Conservation (phyloP, 2,888 invertebrate genomes). For the Panzeria rudis region DNA sequence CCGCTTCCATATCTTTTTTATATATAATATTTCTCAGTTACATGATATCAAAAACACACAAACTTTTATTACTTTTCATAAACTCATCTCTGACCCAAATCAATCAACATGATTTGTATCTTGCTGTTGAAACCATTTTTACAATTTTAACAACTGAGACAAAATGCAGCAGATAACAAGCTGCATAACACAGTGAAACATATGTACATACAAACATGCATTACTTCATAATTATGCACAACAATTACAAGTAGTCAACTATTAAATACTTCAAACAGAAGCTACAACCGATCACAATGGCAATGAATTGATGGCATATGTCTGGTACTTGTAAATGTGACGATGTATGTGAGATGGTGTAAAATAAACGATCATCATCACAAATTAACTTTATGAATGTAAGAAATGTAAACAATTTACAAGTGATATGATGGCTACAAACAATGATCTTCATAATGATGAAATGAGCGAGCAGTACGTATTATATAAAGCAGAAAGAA, state of each 20-base stretch:
- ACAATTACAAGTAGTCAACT: constrained; percentile 62
- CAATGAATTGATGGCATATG: constrained; percentile 24
- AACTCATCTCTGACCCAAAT: constrained; percentile 64
- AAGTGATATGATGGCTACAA: constrained; percentile 55
- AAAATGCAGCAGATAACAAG: constrained; percentile 12
- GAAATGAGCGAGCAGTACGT: constrained; percentile 23
- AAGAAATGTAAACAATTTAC: constrained; percentile 67
- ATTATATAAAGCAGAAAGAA: constrained; percentile 14
- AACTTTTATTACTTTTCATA: constrained; percentile 54
- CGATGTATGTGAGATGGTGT: constrained; percentile 32
- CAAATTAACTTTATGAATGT: constrained; percentile 72
- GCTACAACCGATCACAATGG: constrained; percentile 35
- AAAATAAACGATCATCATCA: constrained; percentile 59
- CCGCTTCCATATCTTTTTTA: not conserved
- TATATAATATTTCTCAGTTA: constrained; percentile 1
- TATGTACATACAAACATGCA: constrained; percentile 1
- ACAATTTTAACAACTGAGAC: constrained; percentile 25
- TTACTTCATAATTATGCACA: constrained; percentile 64
- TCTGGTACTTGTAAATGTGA: constrained; percentile 8
- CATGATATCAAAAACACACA: not conserved
- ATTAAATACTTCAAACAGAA: constrained; percentile 56
- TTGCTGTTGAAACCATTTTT: constrained; percentile 28
- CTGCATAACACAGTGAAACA: not conserved
- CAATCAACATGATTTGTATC: constrained; percentile 67
- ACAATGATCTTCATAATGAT: constrained; percentile 25